Evolutionary conservation across 1,140 invertebrate genomes (phyloP).

Genomic region (Trinorchestia longiramus): DNA sequence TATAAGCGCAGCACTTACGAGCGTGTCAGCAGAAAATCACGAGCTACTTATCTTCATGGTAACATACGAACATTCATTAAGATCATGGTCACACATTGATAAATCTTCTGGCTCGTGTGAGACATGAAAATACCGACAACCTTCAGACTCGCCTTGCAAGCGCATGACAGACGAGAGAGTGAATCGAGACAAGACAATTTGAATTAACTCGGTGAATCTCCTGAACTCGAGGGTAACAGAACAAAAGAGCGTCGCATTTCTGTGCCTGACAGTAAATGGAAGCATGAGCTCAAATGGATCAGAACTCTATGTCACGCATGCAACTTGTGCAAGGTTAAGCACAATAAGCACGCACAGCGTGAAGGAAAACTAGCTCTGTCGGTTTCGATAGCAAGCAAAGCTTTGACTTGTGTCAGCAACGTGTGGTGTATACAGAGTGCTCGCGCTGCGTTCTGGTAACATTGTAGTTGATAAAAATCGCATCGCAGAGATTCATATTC

Average conservation of each 20-base stretch:
- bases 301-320: not conserved
- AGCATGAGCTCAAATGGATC: not conserved
- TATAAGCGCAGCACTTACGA: not conserved
- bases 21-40: not conserved
- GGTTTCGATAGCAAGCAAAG: not conserved
- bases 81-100: not conserved
- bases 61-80: no score
- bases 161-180: not conserved
- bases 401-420: not conserved
- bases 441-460: no score
- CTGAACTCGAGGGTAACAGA: not conserved
- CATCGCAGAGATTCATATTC: not conserved
- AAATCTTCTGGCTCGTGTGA: not conserved
- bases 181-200: not conserved
- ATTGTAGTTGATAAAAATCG: not conserved
- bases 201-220: not conserved
- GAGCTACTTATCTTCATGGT: not conserved
- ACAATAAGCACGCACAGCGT: not conserved
- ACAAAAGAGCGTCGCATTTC: not conserved
- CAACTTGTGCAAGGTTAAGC: not conserved
- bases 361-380: not conserved
- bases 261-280: not conserved
- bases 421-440: no score
- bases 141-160: not conserved
- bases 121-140: not conserved